These are phyloP conservation scores for Conchocele bisecta DNA, from an alignment of 2,888 invertebrate species.

Conservation along the genomic window DNA sequence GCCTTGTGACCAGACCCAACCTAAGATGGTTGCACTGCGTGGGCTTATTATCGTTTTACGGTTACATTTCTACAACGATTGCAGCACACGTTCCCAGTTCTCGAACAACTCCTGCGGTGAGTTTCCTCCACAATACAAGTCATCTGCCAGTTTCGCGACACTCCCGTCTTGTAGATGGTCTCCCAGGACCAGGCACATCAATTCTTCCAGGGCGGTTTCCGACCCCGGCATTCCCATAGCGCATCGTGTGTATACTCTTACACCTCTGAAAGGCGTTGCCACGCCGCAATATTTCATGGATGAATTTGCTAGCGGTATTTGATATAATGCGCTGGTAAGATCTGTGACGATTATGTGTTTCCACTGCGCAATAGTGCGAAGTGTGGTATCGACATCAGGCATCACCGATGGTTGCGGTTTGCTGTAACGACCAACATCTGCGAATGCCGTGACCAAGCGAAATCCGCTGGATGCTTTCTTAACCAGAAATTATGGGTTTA, in stretches of 20 bases:
- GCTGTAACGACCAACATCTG: slow-evolving; percentile 31
- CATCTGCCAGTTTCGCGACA: slow-evolving; percentile 58
- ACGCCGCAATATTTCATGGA: slow-evolving; percentile 66
- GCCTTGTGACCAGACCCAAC: no score
- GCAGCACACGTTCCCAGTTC: slow-evolving; percentile 35
- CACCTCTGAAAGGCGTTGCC: slow-evolving; percentile 58
- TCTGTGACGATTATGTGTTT: slow-evolving; percentile 58
- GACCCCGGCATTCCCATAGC: slow-evolving; percentile 69
- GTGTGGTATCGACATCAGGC: slow-evolving; percentile 39
- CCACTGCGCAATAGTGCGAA: slow-evolving; percentile 44
- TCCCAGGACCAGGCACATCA: slow-evolving; percentile 58
- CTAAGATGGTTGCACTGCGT: no score
- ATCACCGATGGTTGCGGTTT: slow-evolving; percentile 37
- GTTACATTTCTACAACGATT: slow-evolving; percentile 16
- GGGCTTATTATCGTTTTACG: no score
- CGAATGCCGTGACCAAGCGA: slow-evolving; percentile 45
- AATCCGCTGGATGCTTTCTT: slow-evolving; percentile 45
- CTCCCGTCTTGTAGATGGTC: slow-evolving; percentile 48
- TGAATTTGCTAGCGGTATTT: no score
- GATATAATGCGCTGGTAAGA: no score
- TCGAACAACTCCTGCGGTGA: slow-evolving; percentile 35
- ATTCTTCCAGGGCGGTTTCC: slow-evolving; percentile 62
- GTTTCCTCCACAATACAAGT: slow-evolving; percentile 57
- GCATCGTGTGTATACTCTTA: slow-evolving; percentile 59
- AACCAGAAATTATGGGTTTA: slow-evolving; percentile 64